phyloP scores from a whole-genome alignment of 2,888 invertebrate genomes.

The Parascotia fuliginaria region DNA sequence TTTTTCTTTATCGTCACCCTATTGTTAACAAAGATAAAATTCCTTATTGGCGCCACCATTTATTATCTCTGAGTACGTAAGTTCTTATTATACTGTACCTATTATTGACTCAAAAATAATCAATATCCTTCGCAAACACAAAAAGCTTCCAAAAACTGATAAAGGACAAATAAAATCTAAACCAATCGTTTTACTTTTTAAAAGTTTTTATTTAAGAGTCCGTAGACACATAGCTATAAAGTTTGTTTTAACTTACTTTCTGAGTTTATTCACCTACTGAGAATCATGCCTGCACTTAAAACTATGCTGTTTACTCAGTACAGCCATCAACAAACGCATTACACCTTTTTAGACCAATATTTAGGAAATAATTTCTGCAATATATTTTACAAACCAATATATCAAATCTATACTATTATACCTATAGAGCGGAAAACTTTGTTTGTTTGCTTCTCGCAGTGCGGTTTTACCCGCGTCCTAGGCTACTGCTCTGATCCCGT shows the following conservation, averaged over 20 bases:
- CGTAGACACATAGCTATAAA: constrained; percentile 36
- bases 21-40: constrained; percentile 6
- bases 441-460: too few species aligned
- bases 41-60: constrained; percentile 29
- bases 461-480: too few species aligned
- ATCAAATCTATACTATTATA: too few species aligned
- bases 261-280: constrained; percentile 17
- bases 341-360: too few species aligned
- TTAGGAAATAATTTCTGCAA: too few species aligned
- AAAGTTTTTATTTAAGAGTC: constrained; percentile 27
- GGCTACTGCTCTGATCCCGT: too few species aligned
- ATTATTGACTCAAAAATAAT: constrained; percentile 17
- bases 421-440: too few species aligned
- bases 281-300: constrained; percentile 24
- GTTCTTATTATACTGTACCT: neutral
- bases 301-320: constrained; percentile 19
- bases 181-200: constrained; percentile 11
- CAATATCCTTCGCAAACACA: constrained; percentile 32
- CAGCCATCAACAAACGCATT: neutral
- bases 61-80: constrained; percentile 10
- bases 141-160: constrained; percentile 23
- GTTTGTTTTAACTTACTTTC: constrained; percentile 20
- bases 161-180: constrained; percentile 5
- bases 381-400: too few species aligned
- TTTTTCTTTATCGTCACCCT: neutral